Evolutionary conservation across 92 coral and sea anemone genomes (phyloP), one percentile per base, ranked within the genome.

Genomic region (Zoanthus sansibaricus): DNA sequence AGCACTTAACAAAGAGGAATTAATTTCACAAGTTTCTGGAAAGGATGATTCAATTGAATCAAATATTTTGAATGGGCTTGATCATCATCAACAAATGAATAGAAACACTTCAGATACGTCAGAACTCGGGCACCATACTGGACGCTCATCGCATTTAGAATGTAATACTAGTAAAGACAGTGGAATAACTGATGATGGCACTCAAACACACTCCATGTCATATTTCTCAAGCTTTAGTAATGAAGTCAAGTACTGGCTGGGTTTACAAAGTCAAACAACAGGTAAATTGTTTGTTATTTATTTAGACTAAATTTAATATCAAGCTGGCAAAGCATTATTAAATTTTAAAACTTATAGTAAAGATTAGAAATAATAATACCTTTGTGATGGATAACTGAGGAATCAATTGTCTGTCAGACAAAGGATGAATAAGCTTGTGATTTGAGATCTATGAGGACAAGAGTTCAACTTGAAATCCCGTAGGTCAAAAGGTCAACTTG

Each of bases 201-300:
- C 72, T 9, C 48, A 62, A 21, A 42, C 76, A 9, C 58, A 54
- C 21, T 8, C 79, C 16, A 55, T 93, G 17, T 91, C 96, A 7
- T 83, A 91, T 61, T 86, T 94, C 30, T 71, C 94, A 70, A 92
- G 86, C 67, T 69, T 94, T 12, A 94, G 98, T 86, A 94, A 86
- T 62, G 95, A 94, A 77, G 98, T 94, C 49, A 94, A 93, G 68
- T 94, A 94, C 86, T 94, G 98, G 98, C 86, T 94, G 32, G 98
- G 98, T 17, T 87, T 86, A 33, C 94, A 92, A 25, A 68, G 69
- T 47, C 82, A 77, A 59, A 87, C 72, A 15, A 88, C 42, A 88
- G 67, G 54, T 76, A 83, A 64, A 25, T 9, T 5, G 30, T 49
- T 49, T 6, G 9, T 7, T 11, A 49, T 49, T 49, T 7, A 11